phyloP scores from a whole-genome alignment of 1,140 invertebrate genomes.

The Caenorhabditis latens region DNA sequence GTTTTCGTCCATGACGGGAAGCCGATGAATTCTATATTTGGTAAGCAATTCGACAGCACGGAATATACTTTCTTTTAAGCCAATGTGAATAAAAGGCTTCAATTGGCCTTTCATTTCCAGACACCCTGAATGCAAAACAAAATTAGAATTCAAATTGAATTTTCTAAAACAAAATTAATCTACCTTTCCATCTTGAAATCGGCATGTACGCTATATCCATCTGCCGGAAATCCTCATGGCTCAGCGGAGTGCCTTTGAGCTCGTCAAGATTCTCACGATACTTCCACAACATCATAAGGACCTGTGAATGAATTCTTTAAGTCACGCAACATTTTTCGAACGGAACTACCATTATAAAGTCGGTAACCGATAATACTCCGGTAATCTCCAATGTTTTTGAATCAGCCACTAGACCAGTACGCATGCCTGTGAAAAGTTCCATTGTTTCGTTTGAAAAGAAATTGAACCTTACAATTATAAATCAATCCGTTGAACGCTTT shows the following conservation, averaged over 20 bases:
- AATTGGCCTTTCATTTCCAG: conserved; percentile 35
- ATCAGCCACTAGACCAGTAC: conserved; percentile 51
- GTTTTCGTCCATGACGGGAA: conserved; percentile 52
- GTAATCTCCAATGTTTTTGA: conserved; percentile 32
- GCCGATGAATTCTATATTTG: conserved; percentile 53
- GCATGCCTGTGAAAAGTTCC: conserved; percentile 7
- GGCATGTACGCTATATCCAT: conserved; percentile 58
- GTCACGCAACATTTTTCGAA: background rate
- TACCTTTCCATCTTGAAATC: conserved; percentile 53
- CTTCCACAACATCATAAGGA: conserved; percentile 57
- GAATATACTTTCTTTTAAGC: conserved; percentile 33
- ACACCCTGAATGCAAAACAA: background rate
- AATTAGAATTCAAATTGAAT: background rate
- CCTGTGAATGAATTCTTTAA: conserved; percentile 1
- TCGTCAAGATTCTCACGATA: conserved; percentile 37
- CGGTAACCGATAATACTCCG: conserved; percentile 52
- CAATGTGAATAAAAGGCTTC: conserved; percentile 47
- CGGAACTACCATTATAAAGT: conserved; percentile 51
- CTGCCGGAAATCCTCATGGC: conserved; percentile 42
- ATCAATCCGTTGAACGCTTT: conserved; percentile 52
- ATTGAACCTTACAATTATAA: conserved; percentile 30
- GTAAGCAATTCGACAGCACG: conserved; percentile 38
- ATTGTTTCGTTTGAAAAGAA: background rate
- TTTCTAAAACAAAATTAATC: background rate
- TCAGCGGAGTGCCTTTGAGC: conserved; percentile 21